A percentile compares a stretch with the other conserved stretches of the same genome.
These are phyloP conservation scores for Hydrolagus affinis DNA, from an alignment of 2,113 vertebrate genomes.

Conservation along the genomic window DNA sequence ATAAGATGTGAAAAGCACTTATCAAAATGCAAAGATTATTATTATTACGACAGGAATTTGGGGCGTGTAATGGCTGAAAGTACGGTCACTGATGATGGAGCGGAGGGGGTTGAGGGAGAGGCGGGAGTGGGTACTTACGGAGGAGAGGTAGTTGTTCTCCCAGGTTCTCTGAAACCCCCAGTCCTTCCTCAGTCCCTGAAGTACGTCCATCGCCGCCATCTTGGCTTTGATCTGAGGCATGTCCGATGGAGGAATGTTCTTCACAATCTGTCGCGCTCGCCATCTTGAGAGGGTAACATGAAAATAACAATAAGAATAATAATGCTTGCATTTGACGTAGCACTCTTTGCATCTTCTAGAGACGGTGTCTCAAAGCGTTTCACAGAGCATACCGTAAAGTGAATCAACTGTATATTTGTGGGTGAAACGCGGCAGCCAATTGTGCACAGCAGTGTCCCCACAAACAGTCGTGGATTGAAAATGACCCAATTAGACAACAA, in stretches of 20 bases:
- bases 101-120: neutral
- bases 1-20: too few relatives aligned
- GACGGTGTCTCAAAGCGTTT: too few relatives aligned
- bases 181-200: slow-evolving; percentile 63
- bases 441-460: too few relatives aligned
- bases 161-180: slow-evolving; percentile 70
- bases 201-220: slow-evolving; percentile 64
- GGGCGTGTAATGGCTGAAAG: neutral
- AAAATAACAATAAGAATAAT: too few relatives aligned
- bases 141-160: slow-evolving; percentile 74
- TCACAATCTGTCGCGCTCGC: slow-evolving; percentile 77
- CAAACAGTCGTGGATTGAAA: too few relatives aligned
- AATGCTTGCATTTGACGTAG: neutral
- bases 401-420: too few relatives aligned
- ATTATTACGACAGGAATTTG: too few relatives aligned
- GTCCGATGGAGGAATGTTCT: slow-evolving; percentile 83
- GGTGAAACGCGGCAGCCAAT: too few relatives aligned
- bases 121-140: slow-evolving; percentile 50
- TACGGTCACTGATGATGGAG: neutral
- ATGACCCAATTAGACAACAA: too few relatives aligned
- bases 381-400: too few relatives aligned
- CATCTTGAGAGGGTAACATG: slow-evolving; percentile 56
- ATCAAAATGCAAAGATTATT: too few relatives aligned
- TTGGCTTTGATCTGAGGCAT: slow-evolving; percentile 80
- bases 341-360: neutral